Conservation (phyloP, 1,140 invertebrate genomes). For the Calephelis virginiensis region DNA sequence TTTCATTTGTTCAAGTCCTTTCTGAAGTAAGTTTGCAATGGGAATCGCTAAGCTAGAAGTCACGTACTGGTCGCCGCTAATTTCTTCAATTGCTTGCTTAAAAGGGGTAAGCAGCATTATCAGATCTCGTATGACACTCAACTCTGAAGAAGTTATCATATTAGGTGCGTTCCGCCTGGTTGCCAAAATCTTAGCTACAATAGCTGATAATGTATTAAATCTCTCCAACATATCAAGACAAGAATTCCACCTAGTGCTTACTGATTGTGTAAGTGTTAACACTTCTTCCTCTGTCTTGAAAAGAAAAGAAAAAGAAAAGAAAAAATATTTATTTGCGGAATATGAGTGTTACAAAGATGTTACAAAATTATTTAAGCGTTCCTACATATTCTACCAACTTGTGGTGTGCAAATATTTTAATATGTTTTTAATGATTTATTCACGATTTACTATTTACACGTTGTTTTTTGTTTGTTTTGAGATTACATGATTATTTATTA, state of each 20-base stretch:
- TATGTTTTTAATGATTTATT: too few species aligned
- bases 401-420: too few species aligned
- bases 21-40: slow-evolving; percentile 34
- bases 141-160: slow-evolving; percentile 36
- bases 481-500: too few species aligned
- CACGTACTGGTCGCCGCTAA: slow-evolving; percentile 36
- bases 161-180: slow-evolving; percentile 37
- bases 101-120: slow-evolving; percentile 36
- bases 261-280: slow-evolving; percentile 39
- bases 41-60: slow-evolving; percentile 44
- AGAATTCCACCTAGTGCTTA: slow-evolving; percentile 43
- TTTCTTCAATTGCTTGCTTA: slow-evolving; percentile 39
- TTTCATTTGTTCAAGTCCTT: slow-evolving; percentile 23
- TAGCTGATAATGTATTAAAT: slow-evolving; percentile 35
- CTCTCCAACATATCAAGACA: slow-evolving; percentile 36
- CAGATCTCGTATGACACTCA: slow-evolving; percentile 39
- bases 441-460: too few species aligned
- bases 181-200: slow-evolving; percentile 43
- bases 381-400: too few species aligned
- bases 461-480: too few species aligned
- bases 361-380: too few species aligned
- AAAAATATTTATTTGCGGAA: too few species aligned
- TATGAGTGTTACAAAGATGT: too few species aligned
- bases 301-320: too few species aligned
- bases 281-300: slow-evolving; percentile 41